Conservation (phyloP, 2,888 invertebrate genomes). For the Ophion ellenae region DNA sequence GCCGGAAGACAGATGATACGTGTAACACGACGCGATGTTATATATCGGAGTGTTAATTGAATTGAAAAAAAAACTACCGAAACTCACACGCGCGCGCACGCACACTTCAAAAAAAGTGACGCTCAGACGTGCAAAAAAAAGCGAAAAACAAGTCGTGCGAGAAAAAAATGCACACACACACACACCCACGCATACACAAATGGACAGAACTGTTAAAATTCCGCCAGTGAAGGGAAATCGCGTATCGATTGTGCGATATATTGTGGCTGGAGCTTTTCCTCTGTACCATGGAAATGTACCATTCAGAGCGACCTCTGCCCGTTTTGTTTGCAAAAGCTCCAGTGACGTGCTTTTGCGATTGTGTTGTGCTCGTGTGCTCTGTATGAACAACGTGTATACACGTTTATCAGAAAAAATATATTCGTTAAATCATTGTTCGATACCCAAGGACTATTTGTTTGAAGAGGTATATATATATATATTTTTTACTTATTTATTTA, state of each 20-base stretch:
- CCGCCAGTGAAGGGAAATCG: conserved; percentile 42
- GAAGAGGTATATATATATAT: too few species aligned
- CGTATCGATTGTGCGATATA: conserved; percentile 44
- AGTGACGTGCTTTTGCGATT: background rate
- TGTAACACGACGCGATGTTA: conserved; percentile 41
- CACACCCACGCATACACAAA: background rate
- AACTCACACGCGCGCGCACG: background rate
- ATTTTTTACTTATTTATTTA: too few species aligned
- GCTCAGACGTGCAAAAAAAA: conserved; percentile 9
- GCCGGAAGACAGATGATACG: conserved; percentile 27
- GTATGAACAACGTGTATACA: background rate
- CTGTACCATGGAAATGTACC: background rate
- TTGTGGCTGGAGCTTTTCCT: conserved; percentile 13
- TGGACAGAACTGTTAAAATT: conserved; percentile 36
- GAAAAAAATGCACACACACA: conserved; percentile 5
- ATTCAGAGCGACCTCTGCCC: background rate
- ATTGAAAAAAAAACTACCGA: conserved; percentile 5
- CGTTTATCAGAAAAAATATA: conserved; percentile 1
- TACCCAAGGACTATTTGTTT: conserved; percentile 25
- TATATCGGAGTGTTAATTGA: conserved; percentile 42
- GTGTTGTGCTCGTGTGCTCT: background rate
- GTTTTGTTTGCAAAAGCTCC: background rate
- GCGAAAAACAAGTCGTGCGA: background rate
- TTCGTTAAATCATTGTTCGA: conserved; percentile 22
- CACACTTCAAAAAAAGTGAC: background rate